Base-by-base conservation (phyloP, 2,113 vertebrate species). In the Tyto alba region DNA sequence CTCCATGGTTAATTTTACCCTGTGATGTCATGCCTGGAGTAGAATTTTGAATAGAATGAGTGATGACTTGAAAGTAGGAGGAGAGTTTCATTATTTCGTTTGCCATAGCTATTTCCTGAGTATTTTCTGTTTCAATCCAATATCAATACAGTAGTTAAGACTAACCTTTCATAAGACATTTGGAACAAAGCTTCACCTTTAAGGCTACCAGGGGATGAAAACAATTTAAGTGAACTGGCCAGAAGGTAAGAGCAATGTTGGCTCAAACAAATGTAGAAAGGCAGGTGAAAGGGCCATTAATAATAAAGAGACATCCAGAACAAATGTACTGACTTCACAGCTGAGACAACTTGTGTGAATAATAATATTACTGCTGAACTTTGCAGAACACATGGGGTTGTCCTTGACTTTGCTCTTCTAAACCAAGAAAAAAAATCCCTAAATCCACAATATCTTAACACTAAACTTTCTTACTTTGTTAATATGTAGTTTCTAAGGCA, bases 311-410 rank as follows among this genome's bases (percentile, higher is more conserved):
- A 92, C 95, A 89, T 76, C 73, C 76, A 92, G 90, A 96, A 96
- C 86, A 97, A 95, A 94, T 95, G 91, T 85, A 95, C 92, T 93
- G 89, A 62, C 84, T 96, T 95, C 92, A 95, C 80, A 93, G 71
- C 80, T 89, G 81, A 96, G 86, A 95, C 90, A 95, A 92, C 86
- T 87, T 89, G 48, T 95, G 73, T 95, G 96, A 96, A 94, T 96
- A 96, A 93, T 90, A 95, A 93, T 87, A 96, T 92, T 95, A 96
- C 66, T 91, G 96, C 95, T 96, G 95, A 96, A 96, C 95, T 96
- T 96, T 91, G 92, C 77, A 89, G 94, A 95, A 90, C 69, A 82
- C 66, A 36, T 47, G 45, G 53, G 95, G 66, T 68, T 95, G 94
- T 95, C 94, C 96, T 96, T 96, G 96, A 96, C 89, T 96, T 90